phyloP scores from a whole-genome alignment of 2,888 invertebrate species.

The Drosophila subsilvestris region DNA sequence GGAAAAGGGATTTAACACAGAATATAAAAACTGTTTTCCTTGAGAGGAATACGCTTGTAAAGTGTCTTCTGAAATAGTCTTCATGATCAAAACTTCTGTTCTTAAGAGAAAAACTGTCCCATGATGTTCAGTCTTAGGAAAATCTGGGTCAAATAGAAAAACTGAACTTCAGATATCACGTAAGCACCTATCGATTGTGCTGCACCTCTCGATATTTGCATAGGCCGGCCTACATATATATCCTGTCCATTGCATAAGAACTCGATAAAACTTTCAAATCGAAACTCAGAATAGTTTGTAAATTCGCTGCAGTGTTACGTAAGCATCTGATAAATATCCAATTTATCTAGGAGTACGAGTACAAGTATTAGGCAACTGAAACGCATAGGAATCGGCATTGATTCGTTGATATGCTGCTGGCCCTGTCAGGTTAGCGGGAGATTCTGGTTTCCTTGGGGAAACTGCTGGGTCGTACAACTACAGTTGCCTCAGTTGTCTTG shows the following conservation, averaged over 20 bases:
- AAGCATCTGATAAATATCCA: slow-evolving; percentile 69
- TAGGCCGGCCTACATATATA: slow-evolving; percentile 49
- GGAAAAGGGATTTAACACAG: too few species aligned
- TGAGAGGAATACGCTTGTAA: too few species aligned
- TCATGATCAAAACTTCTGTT: not conserved
- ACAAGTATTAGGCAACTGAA: slow-evolving; percentile 38
- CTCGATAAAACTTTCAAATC: slow-evolving; percentile 42
- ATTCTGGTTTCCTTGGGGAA: not conserved
- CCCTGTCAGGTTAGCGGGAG: not conserved
- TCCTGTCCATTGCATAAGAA: slow-evolving; percentile 36
- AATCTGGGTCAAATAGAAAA: not conserved
- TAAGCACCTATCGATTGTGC: slow-evolving; percentile 23
- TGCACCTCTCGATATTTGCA: slow-evolving; percentile 30
- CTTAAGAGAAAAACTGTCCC: too few species aligned
- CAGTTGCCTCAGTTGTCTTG: slow-evolving; percentile 1
- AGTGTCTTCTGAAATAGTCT: too few species aligned
- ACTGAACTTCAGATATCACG: slow-evolving; percentile 24
- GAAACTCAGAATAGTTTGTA: slow-evolving; percentile 52
- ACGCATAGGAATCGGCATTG: slow-evolving; percentile 46
- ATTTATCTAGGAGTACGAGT: slow-evolving; percentile 32
- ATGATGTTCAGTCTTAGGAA: not conserved
- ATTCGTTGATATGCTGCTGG: slow-evolving; percentile 49
- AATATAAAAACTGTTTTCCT: too few species aligned
- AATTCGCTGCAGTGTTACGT: slow-evolving; percentile 58
- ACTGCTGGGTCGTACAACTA: not conserved